phyloP scores from a whole-genome alignment of 2,797 vertebrate genomes.

The Xyrichtys novacula region DNA sequence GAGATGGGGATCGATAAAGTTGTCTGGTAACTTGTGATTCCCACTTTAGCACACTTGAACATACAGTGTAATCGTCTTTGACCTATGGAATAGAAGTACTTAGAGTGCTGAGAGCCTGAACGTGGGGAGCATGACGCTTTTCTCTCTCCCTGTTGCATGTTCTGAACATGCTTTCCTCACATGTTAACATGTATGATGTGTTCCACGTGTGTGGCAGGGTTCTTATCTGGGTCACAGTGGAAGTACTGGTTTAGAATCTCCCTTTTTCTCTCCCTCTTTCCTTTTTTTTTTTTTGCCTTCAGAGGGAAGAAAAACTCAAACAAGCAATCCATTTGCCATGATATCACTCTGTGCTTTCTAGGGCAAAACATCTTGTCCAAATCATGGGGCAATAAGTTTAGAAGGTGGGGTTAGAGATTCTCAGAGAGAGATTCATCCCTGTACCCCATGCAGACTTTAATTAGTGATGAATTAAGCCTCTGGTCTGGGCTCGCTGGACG shows the following conservation, averaged over 20 bases:
- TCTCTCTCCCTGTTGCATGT: slow-evolving; percentile 30
- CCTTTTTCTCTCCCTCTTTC: slow-evolving; percentile 6
- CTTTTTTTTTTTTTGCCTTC: slow-evolving; percentile 39
- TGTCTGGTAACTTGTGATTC: slow-evolving; percentile 36
- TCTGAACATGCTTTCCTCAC: slow-evolving; percentile 31
- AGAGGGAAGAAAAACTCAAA: slow-evolving; percentile 52
- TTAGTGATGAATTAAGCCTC: slow-evolving; percentile 82
- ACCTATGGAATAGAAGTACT: not conserved
- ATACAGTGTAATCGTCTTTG: slow-evolving; percentile 20
- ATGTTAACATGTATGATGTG: slow-evolving; percentile 50
- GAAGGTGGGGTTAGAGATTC: slow-evolving; percentile 64
- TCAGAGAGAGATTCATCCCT: slow-evolving; percentile 67
- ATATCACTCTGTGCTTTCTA: slow-evolving; percentile 52
- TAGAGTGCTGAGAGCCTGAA: not conserved
- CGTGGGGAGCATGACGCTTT: not conserved
- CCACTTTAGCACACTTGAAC: slow-evolving; percentile 15
- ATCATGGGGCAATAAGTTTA: slow-evolving; percentile 71
- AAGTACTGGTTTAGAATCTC: slow-evolving; percentile 33
- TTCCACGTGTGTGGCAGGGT: slow-evolving; percentile 34
- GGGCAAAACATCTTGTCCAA: slow-evolving; percentile 73
- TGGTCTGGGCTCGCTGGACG: slow-evolving; percentile 63
- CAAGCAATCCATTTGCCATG: slow-evolving; percentile 57
- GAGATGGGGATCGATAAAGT: slow-evolving; percentile 40
- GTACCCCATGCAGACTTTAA: slow-evolving; percentile 77
- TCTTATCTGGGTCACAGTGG: slow-evolving; percentile 65